These are phyloP conservation scores for Merops nubicus DNA, from an alignment of 2,113 vertebrate genomes.

Conservation along the genomic window DNA sequence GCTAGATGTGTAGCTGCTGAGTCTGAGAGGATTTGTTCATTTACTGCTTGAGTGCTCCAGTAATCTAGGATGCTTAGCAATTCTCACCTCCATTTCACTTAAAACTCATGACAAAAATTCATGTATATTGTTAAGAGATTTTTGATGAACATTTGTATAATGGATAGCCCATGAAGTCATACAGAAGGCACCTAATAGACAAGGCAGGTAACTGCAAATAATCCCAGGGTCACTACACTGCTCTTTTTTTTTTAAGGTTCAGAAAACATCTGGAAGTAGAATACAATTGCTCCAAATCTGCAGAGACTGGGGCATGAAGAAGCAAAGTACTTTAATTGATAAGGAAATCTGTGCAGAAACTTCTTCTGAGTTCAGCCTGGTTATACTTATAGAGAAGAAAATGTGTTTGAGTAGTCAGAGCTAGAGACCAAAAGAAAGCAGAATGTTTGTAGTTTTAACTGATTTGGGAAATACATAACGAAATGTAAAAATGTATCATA, in stretches of 20 bases:
- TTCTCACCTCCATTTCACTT: background rate
- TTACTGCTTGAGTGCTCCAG: background rate
- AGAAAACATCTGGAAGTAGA: background rate
- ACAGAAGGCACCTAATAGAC: background rate
- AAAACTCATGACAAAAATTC: background rate
- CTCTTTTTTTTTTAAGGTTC: background rate
- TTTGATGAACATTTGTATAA: background rate
- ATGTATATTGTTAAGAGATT: background rate
- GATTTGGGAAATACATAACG: background rate
- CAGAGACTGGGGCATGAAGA: background rate
- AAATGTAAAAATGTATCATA: background rate
- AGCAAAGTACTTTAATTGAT: background rate
- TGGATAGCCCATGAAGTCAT: background rate
- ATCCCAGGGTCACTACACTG: background rate
- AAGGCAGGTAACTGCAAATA: background rate
- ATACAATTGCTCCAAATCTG: background rate
- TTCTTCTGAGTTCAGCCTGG: background rate
- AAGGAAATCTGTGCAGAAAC: background rate
- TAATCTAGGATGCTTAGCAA: background rate
- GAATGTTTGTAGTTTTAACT: background rate
- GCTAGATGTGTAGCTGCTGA: rapidly evolving
- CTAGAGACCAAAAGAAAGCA: background rate
- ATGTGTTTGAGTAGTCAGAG: background rate
- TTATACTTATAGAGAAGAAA: background rate
- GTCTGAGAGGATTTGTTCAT: background rate